Conservation (phyloP, 2,113 vertebrate species). For the Dicaeum eximium region DNA sequence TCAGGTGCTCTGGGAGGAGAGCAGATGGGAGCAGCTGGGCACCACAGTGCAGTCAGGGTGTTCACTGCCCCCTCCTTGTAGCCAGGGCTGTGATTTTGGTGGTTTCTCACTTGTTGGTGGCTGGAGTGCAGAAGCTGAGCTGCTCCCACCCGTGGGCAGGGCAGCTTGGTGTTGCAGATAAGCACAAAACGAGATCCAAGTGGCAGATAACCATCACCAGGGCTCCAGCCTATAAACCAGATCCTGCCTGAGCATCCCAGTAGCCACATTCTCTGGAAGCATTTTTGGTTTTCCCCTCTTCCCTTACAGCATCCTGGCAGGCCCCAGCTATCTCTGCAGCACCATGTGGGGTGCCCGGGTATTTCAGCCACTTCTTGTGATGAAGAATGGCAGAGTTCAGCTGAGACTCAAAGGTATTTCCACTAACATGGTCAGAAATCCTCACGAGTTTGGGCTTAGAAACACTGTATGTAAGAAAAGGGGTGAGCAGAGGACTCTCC, state of each 20-base stretch:
- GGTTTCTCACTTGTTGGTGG: neutral
- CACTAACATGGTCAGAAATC: neutral
- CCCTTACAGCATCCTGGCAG: neutral
- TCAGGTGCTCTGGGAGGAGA: neutral
- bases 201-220: neutral
- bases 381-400: neutral
- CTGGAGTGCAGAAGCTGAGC: neutral
- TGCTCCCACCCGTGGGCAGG: neutral
- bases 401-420: neutral
- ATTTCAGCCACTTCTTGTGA: neutral
- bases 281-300: neutral
- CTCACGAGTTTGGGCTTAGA: neutral
- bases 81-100: neutral
- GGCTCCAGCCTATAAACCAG: neutral
- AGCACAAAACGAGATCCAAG: neutral
- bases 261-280: neutral
- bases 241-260: neutral
- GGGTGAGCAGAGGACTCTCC: neutral
- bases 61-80: neutral
- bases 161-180: neutral
- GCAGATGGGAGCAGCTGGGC: accelerated
- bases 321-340: neutral
- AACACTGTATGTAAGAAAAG: neutral
- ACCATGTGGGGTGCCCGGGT: accelerated
- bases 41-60: accelerated